These are phyloP conservation scores for Microtus montanus DNA, from an alignment of 2,113 vertebrate species.

Conservation along the genomic window DNA sequence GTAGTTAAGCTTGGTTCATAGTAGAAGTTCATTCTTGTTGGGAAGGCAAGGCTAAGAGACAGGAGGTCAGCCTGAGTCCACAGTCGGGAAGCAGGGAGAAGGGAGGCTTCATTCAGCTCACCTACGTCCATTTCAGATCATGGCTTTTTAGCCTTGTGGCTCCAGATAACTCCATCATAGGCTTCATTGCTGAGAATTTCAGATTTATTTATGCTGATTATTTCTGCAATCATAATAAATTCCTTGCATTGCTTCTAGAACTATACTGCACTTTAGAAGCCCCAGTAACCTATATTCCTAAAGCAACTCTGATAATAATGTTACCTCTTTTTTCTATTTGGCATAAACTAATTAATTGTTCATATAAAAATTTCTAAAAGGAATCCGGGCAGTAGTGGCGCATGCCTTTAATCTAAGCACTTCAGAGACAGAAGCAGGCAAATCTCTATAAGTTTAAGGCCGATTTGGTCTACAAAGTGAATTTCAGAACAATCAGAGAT, in stretches of 20 bases:
- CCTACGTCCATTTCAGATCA: background rate
- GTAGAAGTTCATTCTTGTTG: background rate
- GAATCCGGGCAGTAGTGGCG: accelerated
- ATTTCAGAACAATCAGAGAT: background rate
- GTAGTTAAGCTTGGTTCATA: background rate
- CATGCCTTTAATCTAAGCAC: background rate
- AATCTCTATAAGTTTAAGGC: background rate
- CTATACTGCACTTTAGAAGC: background rate
- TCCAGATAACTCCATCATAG: background rate
- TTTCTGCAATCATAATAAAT: conserved; percentile 8
- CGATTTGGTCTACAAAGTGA: background rate
- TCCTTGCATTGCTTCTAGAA: background rate
- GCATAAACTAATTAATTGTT: conserved; percentile 16
- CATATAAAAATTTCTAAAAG: background rate
- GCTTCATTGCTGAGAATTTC: background rate
- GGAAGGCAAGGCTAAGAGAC: background rate
- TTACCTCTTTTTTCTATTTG: background rate
- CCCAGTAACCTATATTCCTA: conserved; percentile 5
- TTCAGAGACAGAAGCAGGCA: background rate
- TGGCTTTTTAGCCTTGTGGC: background rate
- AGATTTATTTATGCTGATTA: background rate
- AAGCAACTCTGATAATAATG: background rate
- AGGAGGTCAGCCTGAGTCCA: too few relatives aligned
- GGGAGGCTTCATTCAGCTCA: background rate
- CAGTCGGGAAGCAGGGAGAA: background rate